Conservation (phyloP, 2,797 vertebrate species). For the Telmatherina bonti region DNA sequence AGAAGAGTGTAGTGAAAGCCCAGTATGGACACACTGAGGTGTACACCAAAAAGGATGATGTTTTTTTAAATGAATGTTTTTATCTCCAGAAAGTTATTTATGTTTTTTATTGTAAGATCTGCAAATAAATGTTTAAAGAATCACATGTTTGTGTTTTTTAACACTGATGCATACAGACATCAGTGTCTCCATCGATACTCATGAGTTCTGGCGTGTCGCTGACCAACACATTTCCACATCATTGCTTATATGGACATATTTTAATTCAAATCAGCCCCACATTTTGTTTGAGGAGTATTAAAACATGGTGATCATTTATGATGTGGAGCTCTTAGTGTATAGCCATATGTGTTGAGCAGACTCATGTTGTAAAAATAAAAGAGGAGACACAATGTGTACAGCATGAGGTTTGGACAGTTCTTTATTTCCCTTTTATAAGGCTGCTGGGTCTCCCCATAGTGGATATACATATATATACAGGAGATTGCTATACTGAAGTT, state of each 20-base stretch:
- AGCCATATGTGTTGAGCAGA: not conserved
- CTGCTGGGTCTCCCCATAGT: constrained; percentile 84
- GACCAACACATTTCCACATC: not conserved
- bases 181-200: not conserved
- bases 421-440: constrained; percentile 89
- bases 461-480: constrained; percentile 86
- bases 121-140: constrained; percentile 42
- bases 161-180: not conserved
- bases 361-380: constrained; percentile 23
- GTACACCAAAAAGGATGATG: not conserved
- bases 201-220: too few relatives aligned
- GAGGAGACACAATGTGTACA: constrained; percentile 49
- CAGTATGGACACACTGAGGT: constrained; percentile 55
- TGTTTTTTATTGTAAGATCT: constrained; percentile 18
- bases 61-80: not conserved
- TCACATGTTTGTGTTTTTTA: not conserved
- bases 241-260: not conserved
- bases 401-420: constrained; percentile 83
- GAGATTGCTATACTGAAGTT: constrained; percentile 86
- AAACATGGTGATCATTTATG: not conserved
- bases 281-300: not conserved
- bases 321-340: not conserved
- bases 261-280: not conserved
- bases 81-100: not conserved
- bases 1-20: constrained; percentile 3